These are phyloP conservation scores for Drosophila nr. perissopoda DNA, from an alignment of 2,888 invertebrate species.

Conservation along the genomic window DNA sequence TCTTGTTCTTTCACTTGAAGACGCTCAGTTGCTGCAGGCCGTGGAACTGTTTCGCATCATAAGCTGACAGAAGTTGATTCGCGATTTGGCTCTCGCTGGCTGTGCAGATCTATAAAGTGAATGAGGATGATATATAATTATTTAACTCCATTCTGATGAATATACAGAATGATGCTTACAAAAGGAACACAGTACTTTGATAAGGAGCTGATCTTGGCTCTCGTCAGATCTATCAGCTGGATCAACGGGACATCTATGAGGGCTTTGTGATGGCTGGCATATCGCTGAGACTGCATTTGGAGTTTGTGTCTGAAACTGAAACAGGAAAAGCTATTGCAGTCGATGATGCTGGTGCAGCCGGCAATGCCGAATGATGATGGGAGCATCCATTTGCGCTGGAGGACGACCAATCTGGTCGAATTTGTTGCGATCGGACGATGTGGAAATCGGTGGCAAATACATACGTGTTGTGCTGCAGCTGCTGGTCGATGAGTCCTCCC, in stretches of 20 bases:
- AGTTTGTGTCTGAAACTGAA: too few relatives aligned
- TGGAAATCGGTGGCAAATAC: conserved; percentile 68
- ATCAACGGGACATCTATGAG: conserved; percentile 6
- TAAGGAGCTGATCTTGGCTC: neutral
- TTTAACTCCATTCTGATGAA: conserved; percentile 44
- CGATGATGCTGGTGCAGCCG: too few relatives aligned
- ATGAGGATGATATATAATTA: conserved; percentile 45
- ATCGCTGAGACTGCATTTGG: conserved; percentile 72
- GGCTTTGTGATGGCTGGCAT: conserved; percentile 67
- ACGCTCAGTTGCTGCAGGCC: neutral
- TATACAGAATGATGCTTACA: conserved; percentile 23
- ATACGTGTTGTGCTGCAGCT: conserved; percentile 74
- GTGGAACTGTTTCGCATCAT: conserved; percentile 33
- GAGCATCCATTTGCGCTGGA: conserved; percentile 72
- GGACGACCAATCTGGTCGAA: conserved; percentile 70
- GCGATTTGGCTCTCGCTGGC: conserved; percentile 14
- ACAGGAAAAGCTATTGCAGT: too few relatives aligned
- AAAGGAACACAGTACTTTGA: neutral
- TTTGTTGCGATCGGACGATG: conserved; percentile 57
- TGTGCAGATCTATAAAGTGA: neutral
- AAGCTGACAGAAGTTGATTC: conserved; percentile 17
- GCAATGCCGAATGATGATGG: too few relatives aligned
- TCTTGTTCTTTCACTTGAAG: too few relatives aligned
- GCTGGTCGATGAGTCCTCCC: conserved; percentile 28
- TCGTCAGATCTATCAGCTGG: conserved; percentile 10